These are phyloP conservation scores for Microcebus lehilahytsara DNA, from an alignment of 2,113 vertebrate genomes.

Conservation along the genomic window DNA sequence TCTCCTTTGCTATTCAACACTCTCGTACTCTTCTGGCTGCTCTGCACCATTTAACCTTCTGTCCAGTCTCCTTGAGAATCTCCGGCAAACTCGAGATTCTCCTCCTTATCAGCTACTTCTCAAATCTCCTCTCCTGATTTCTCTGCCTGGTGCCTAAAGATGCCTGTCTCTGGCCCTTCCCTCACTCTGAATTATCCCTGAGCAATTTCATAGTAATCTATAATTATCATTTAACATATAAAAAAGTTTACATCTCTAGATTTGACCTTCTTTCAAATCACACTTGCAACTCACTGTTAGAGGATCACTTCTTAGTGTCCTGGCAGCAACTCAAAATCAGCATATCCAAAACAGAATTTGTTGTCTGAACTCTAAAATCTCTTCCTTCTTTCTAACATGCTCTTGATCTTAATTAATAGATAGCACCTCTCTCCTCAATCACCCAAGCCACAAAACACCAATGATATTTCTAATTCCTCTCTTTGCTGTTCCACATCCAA, in stretches of 20 bases:
- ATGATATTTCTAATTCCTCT: background rate
- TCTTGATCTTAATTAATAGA: background rate
- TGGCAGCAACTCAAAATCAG: background rate
- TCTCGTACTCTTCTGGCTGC: background rate
- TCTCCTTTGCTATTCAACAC: background rate
- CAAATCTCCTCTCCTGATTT: background rate
- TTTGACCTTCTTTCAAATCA: background rate
- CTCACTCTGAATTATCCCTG: background rate
- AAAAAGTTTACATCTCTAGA: background rate
- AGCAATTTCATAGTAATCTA: conserved; percentile 15
- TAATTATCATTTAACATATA: background rate
- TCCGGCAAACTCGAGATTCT: background rate
- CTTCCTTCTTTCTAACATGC: background rate
- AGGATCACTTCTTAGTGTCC: background rate
- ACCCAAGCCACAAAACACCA: background rate
- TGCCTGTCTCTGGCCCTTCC: background rate
- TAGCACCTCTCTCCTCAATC: background rate
- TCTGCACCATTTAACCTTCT: background rate
- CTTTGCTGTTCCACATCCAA: background rate
- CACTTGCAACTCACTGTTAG: background rate
- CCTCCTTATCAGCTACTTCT: background rate
- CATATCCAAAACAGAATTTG: background rate
- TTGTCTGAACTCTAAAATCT: background rate
- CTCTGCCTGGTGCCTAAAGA: background rate
- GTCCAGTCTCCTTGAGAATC: background rate